phyloP scores from a whole-genome alignment of 2,113 vertebrate species.

The Aptenodytes forsteri region DNA sequence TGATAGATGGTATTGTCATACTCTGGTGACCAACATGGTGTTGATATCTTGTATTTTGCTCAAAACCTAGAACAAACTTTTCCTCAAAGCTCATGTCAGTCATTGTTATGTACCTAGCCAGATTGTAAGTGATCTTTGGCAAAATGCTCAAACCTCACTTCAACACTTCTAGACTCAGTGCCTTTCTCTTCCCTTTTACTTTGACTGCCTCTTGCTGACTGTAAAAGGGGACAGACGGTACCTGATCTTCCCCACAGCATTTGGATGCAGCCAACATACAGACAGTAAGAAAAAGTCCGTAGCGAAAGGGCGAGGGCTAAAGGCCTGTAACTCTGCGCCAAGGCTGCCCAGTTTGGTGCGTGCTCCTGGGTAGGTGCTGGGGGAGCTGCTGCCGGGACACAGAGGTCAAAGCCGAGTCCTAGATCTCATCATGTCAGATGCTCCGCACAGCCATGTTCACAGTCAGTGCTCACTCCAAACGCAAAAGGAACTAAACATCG shows the following conservation, averaged over 20 bases:
- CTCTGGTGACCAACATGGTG: neutral
- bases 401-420: neutral
- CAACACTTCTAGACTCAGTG: neutral
- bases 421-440: neutral
- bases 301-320: neutral
- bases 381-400: neutral
- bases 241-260: neutral
- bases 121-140: neutral
- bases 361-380: too few species aligned
- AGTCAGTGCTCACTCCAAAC: fast-evolving
- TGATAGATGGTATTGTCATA: neutral
- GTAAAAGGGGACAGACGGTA: neutral
- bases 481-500: neutral
- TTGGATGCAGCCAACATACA: neutral
- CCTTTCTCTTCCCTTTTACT: neutral
- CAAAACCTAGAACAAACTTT: neutral
- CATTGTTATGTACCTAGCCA: neutral
- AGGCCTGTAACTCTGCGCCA: neutral
- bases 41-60: neutral
- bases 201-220: neutral
- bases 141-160: neutral
- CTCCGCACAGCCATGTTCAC: neutral
- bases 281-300: too few species aligned
- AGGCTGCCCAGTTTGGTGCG: neutral
- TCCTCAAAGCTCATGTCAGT: neutral